A percentile compares a stretch with the other conserved stretches of the same genome.
Evolutionary conservation across 2,797 vertebrate genomes (phyloP).

Genomic region (Schizopygopsis pylzovi): DNA sequence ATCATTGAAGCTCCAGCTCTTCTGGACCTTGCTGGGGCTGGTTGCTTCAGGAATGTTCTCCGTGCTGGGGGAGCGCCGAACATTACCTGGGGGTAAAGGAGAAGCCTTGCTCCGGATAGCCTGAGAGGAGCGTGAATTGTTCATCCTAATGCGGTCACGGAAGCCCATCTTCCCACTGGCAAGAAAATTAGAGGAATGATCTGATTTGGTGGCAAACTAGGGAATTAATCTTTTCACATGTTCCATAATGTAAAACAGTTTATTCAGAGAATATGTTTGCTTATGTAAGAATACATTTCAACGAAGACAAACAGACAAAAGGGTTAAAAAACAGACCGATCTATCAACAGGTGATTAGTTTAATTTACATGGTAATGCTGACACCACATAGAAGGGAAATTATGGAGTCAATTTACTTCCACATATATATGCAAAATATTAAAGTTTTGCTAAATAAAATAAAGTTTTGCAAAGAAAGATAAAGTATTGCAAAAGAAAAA

Average conservation of each 20-base stretch:
- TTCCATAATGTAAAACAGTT: not conserved
- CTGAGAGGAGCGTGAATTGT: slow-evolving; percentile 85
- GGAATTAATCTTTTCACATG: not conserved
- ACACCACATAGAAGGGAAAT: slow-evolving; percentile 21
- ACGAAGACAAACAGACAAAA: slow-evolving; percentile 10
- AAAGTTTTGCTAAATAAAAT: too few species aligned
- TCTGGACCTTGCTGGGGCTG: slow-evolving; percentile 94
- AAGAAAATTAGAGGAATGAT: slow-evolving; percentile 50
- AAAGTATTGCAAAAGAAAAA: too few species aligned
- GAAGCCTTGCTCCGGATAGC: slow-evolving; percentile 82
- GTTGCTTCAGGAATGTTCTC: slow-evolving; percentile 85
- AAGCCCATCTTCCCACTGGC: slow-evolving; percentile 88
- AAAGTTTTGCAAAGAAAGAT: too few species aligned
- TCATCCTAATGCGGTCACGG: slow-evolving; percentile 93
- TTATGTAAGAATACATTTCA: slow-evolving; percentile 21
- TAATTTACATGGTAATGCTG: not conserved
- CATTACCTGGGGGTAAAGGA: slow-evolving; percentile 78
- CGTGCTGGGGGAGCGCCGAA: slow-evolving; percentile 85
- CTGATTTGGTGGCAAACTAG: slow-evolving; percentile 27
- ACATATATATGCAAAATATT: too few species aligned
- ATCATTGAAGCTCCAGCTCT: slow-evolving; percentile 99
- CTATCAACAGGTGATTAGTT: slow-evolving; percentile 10
- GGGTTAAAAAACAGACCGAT: slow-evolving; percentile 8
- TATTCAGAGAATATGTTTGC: not conserved
- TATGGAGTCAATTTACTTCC: too few species aligned